Evolutionary conservation across 1,140 invertebrate genomes (phyloP).

Genomic region (Drosophila prosaltans): DNA sequence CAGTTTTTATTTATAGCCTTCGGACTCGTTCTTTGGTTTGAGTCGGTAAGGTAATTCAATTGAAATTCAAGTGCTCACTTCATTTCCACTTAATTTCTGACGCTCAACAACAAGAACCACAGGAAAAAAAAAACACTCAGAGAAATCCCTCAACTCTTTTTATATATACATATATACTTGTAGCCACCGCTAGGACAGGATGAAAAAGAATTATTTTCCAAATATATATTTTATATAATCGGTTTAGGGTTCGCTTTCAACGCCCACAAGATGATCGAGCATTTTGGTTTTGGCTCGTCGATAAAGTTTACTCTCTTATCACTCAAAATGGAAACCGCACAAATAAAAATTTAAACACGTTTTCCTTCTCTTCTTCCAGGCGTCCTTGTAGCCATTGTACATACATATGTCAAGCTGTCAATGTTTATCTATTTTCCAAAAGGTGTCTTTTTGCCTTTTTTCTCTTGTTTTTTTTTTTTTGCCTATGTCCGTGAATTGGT

Average conservation of each 20-base stretch:
- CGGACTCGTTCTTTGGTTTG: conserved; percentile 8
- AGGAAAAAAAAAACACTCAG: background rate
- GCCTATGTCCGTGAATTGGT: conserved; percentile 36
- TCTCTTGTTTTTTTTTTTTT: conserved; percentile 12
- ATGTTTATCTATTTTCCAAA: conserved; percentile 71
- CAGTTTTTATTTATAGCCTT: conserved; percentile 20
- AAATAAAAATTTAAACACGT: conserved; percentile 73
- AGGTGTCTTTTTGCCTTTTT: conserved; percentile 46
- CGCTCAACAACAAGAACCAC: conserved; percentile 42
- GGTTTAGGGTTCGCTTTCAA: background rate
- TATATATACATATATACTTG: background rate
- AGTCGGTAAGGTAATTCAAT: conserved; percentile 41
- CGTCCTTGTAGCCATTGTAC: conserved; percentile 54
- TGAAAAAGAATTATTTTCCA: background rate
- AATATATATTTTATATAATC: conserved; percentile 1
- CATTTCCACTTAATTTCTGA: conserved; percentile 59
- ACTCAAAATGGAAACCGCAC: conserved; percentile 36
- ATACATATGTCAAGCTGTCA: conserved; percentile 80
- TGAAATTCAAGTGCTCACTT: conserved; percentile 66
- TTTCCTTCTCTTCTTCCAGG: conserved; percentile 29
- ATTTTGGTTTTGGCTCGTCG: background rate
- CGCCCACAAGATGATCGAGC: conserved; percentile 6
- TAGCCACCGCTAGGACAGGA: background rate
- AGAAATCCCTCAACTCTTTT: background rate
- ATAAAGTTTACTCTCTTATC: conserved; percentile 7